These are phyloP conservation scores for Eumeta japonica DNA, from an alignment of 1,140 invertebrate genomes.

Conservation along the genomic window DNA sequence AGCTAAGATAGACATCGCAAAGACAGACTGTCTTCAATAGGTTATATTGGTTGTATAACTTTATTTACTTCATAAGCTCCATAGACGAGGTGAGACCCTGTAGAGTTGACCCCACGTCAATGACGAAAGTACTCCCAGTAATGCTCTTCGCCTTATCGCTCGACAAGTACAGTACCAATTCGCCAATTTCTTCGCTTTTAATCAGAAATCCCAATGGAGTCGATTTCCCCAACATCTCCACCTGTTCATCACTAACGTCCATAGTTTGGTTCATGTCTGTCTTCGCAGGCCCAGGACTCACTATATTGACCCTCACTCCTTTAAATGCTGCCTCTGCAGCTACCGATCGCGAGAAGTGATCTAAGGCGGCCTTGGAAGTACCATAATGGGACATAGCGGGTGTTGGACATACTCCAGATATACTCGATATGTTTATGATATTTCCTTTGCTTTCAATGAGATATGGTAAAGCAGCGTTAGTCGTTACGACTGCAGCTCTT, in stretches of 20 bases:
- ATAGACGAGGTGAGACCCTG: too few species aligned
- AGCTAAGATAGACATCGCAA: too few species aligned
- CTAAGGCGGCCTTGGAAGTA: constrained; percentile 73
- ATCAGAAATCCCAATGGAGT: constrained; percentile 1
- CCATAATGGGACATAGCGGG: constrained; percentile 65
- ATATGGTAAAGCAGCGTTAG: constrained; percentile 70
- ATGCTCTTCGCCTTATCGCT: constrained; percentile 7
- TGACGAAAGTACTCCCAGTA: constrained; percentile 6
- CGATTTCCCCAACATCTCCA: too few species aligned
- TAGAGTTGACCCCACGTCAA: too few species aligned
- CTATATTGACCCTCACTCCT: constrained; percentile 69
- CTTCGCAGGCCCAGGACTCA: constrained; percentile 67
- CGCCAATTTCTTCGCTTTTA: constrained; percentile 3
- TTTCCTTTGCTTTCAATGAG: constrained; percentile 73
- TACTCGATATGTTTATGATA: constrained; percentile 81
- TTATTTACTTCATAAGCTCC: too few species aligned
- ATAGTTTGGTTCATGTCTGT: too few species aligned
- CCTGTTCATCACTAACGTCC: constrained; percentile 58
- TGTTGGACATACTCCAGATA: constrained; percentile 66
- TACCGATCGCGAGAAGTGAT: constrained; percentile 71
- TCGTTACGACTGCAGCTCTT: constrained; percentile 65
- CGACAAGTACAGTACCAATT: constrained; percentile 5
- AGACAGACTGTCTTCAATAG: too few species aligned
- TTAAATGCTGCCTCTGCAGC: constrained; percentile 67
- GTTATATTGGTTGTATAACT: too few species aligned